Evolutionary conservation across 2,113 vertebrate genomes (phyloP), one percentile per base, ranked within the genome.

Genomic region (Picathartes gymnocephalus): DNA sequence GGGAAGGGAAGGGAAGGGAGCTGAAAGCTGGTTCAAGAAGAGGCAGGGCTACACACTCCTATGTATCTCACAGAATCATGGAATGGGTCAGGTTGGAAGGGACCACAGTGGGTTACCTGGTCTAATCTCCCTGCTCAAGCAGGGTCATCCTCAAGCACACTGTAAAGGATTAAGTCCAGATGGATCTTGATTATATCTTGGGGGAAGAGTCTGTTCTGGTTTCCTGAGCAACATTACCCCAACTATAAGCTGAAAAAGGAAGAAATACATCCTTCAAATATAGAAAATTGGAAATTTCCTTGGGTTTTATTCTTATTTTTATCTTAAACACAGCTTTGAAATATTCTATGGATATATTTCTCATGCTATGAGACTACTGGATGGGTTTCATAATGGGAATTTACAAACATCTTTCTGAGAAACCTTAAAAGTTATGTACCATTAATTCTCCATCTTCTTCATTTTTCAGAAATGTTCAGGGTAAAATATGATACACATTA

Each of bases 371-470:
- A 96, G 72, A 93, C 92, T 94, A 94, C 81, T 84, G 42, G 90
- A 93, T 93, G 81, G 72, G 70, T 97, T 96, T 96, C n/a, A 48
- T 37, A 93, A 94, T 19, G 54, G 42, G 71, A 88, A 92, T 61
- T 96, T 95, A 42, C 86, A 95, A 97, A 80, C 11, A 65, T 60
- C 50, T 82, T 96, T 93, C 71, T 91, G 89, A 93, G 92, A 96
- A 97, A 93, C 66, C 16, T 95, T 94, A 77, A 50, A 96, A 61
- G 81, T 95, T 96, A 92, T 51, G 15, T 74, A 65, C 47, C 44
- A 88, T 22, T 84, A 96, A 51, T 83, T 85, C n/a, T 85, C 35
- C 7, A 60, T 65, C 83, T 88, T 90, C 69, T 93, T 96, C 4
- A 8, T 21, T 83, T 88, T 76, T 48, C 44, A 19, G 45, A 92